These are phyloP conservation scores for Ariolimax columbianus DNA, from an alignment of 2,888 invertebrate species.

Conservation along the genomic window DNA sequence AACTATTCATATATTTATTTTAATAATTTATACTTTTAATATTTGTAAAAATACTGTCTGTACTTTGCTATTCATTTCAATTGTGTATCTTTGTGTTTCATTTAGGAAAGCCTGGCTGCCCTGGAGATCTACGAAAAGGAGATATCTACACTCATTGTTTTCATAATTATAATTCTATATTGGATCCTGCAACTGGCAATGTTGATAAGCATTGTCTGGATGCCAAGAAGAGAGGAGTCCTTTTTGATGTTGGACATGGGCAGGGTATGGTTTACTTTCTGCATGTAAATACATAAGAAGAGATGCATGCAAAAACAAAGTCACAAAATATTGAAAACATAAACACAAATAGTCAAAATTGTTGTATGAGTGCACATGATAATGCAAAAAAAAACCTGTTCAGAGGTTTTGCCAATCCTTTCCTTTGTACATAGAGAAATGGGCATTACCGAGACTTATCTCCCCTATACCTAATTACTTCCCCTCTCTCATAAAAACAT, in stretches of 20 bases:
- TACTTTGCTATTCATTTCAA: neutral
- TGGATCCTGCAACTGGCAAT: conserved; percentile 56
- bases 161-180: conserved; percentile 61
- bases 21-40: neutral
- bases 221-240: conserved; percentile 68
- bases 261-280: conserved; percentile 48
- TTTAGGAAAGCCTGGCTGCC: conserved; percentile 60
- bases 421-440: no score
- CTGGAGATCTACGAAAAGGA: conserved; percentile 64
- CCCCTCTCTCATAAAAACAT: no score
- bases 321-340: no score
- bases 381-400: no score
- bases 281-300: neutral
- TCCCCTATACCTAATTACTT: no score
- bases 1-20: no score
- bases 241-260: conserved; percentile 74
- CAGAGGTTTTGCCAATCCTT: no score
- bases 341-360: no score
- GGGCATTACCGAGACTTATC: no score
- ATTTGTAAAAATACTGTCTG: neutral
- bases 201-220: conserved; percentile 63
- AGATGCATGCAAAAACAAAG: no score
- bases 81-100: neutral
- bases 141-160: conserved; percentile 74
- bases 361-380: no score